phyloP scores from a whole-genome alignment of 2,113 vertebrate genomes.

The Mastomys natalensis region DNA sequence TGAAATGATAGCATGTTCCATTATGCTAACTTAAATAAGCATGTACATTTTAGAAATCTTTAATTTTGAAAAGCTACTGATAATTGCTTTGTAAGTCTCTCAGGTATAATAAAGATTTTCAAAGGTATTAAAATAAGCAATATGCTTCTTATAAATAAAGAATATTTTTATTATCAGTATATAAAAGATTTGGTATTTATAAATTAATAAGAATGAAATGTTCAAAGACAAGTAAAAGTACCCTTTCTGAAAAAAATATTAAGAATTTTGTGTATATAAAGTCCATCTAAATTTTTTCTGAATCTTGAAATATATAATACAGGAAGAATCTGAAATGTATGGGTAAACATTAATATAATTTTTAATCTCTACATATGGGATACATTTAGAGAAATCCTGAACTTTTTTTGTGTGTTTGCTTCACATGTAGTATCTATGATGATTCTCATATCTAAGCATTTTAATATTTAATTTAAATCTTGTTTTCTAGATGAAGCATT shows the following conservation, averaged over 20 bases:
- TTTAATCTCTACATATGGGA: conserved; percentile 9
- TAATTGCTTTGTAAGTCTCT: background rate
- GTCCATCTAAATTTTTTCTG: background rate
- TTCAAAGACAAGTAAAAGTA: conserved; percentile 55
- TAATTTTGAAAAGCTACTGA: conserved; percentile 43
- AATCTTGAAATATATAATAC: conserved; percentile 4
- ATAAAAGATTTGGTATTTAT: conserved; percentile 35
- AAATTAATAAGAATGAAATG: conserved; percentile 22
- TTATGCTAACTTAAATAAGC: conserved; percentile 5
- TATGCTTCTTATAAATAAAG: conserved; percentile 32
- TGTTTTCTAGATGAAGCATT: conserved; percentile 93
- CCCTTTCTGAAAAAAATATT: conserved; percentile 45
- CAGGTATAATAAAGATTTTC: background rate
- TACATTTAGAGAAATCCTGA: conserved; percentile 52
- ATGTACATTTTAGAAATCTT: conserved; percentile 52
- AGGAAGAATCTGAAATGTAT: conserved; percentile 30
- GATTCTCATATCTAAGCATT: conserved; percentile 38
- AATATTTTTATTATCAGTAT: conserved; percentile 52
- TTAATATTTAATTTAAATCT: conserved; percentile 74
- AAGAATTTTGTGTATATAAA: conserved; percentile 22
- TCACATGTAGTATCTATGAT: conserved; percentile 48
- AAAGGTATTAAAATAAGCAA: conserved; percentile 1
- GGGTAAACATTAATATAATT: background rate
- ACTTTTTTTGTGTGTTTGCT: background rate
- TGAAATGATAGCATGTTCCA: conserved; percentile 42